Evolutionary conservation across 2,888 invertebrate genomes (phyloP), one percentile per base, ranked within the genome.

Genomic region (Epirrita christyi): DNA sequence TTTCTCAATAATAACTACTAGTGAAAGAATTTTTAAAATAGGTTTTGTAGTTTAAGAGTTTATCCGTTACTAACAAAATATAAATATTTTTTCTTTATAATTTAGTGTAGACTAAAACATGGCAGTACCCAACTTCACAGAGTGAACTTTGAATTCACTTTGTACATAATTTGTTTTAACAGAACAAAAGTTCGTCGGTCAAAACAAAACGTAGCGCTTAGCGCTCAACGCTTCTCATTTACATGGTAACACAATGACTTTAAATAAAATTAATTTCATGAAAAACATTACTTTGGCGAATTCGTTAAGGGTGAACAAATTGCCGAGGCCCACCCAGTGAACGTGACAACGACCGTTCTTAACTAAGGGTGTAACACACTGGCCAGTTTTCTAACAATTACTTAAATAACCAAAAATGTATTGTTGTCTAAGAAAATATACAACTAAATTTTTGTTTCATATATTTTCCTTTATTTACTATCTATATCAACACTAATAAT

Each of bases 281-380:
- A 80, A 81, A 85, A 80, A 77, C 81, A 81, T 84, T 79, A 81
- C 74, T 80, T 80, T 74, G 68, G 73, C 38, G 41, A 80, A 85
- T 83, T 81, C 74, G 80, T 83, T 83, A 77, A 77, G 80, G 80
- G 75, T 68, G 74, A 78, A 83, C 83, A 86, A 86, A 85, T 84
- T 81, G 76, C 72, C 68, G 64, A 68, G 71, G 78, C 73, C 74
- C 71, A 71, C 67, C 68, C 74, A 72, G 75, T 75, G 80, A 84
- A 58, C 83, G 86, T 84, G 87, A 83, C 83, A 78, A 80, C 82
- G 80, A 76, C 79, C 83, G 78, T 71, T 83, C 79, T 77, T 74
- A 72, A 78, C 78, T 83, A 85, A 85, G 85, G 85, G 83, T 81
- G 76, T 80, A 80, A n/a, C 9, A 41, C 6, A 27, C 21, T 40